Base-by-base conservation (phyloP, 2,797 vertebrate species). In the Knipowitschia caucasica region DNA sequence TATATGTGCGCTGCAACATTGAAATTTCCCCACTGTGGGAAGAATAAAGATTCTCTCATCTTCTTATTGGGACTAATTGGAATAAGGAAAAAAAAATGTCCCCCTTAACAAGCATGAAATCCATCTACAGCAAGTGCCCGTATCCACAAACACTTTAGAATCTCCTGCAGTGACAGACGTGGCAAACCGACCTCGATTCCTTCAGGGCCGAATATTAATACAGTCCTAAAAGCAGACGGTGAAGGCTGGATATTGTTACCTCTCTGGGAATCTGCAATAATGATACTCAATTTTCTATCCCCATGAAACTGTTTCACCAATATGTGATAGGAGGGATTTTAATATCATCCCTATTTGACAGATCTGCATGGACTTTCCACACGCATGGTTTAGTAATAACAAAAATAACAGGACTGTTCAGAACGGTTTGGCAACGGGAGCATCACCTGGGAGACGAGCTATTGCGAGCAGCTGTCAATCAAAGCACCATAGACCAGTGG, bases 381-480 rank as follows among this genome's bases (percentile, higher is more conserved):
- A 25, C n/a, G 40, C 21, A 43, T 7, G 12, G 12, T 24, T 42
- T 25, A 24, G 40, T 43, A 7, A 43, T 43, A 43, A 25, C 12
- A 43, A 25, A 43, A 25, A n/a, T 25, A 5, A 43, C 21, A 29
- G 43, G 25, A 7, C 3, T 26, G 11, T 26, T 45, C 10, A 40
- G 10, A 45, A 45, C 12, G 9, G 25, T 18, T 35, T 45, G 25
- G 24, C 24, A 5, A 45, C 17, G 25, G 2, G 8, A 29, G 14
- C 5, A 45, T 45, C 24, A 45, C 43, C 43, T 45, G 25, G 24
- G 40, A 43, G 17, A 43, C 40, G 9, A 7, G 14, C 40, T 43
- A 43, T 43, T 43, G 40, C 40, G n/a, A 43, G 24, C 40, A 8
- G 8, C 23, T 43, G 40, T 43, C 21, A 43, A 25, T 24, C 40